Evolutionary conservation across 1,140 invertebrate genomes (phyloP).

Genomic region (Aethina tumida): DNA sequence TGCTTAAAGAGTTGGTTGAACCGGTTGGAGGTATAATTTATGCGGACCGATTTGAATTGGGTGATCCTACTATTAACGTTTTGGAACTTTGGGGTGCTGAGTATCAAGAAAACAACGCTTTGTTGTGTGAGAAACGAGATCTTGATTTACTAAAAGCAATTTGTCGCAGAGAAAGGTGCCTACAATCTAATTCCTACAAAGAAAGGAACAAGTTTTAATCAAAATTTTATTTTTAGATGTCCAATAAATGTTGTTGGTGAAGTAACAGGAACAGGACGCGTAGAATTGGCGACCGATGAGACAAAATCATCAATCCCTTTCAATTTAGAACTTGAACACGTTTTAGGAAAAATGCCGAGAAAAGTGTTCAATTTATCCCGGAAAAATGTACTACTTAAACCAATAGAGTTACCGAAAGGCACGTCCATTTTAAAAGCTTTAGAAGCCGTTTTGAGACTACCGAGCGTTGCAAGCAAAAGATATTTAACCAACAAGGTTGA

Average conservation of each 20-base stretch:
- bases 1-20: slow-evolving; percentile 93
- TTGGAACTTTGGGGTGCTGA: slow-evolving; percentile 96
- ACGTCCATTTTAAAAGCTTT: slow-evolving; percentile 56
- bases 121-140: slow-evolving; percentile 62
- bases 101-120: slow-evolving; percentile 94
- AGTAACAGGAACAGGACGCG: slow-evolving; percentile 79
- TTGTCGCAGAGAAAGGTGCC: slow-evolving; percentile 69
- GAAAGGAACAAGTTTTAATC: no score
- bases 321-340: slow-evolving; percentile 80
- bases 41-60: slow-evolving; percentile 78
- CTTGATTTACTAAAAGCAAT: slow-evolving; percentile 60
- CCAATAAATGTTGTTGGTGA: slow-evolving; percentile 87
- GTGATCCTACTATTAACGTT: slow-evolving; percentile 87
- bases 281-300: slow-evolving; percentile 50
- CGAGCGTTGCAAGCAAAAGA: slow-evolving; percentile 88
- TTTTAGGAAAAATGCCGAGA: slow-evolving; percentile 78
- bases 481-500: slow-evolving; percentile 95
- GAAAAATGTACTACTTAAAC: slow-evolving; percentile 22
- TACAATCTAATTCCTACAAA: background rate
- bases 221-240: slow-evolving; percentile 35
- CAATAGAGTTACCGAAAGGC: slow-evolving; percentile 43
- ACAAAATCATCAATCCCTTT: slow-evolving; percentile 43
- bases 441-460: slow-evolving; percentile 73
- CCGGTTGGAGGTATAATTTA: slow-evolving; percentile 88
- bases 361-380: slow-evolving; percentile 55